phyloP scores from a whole-genome alignment of 2,888 invertebrate genomes.

The Mayetiola destructor region DNA sequence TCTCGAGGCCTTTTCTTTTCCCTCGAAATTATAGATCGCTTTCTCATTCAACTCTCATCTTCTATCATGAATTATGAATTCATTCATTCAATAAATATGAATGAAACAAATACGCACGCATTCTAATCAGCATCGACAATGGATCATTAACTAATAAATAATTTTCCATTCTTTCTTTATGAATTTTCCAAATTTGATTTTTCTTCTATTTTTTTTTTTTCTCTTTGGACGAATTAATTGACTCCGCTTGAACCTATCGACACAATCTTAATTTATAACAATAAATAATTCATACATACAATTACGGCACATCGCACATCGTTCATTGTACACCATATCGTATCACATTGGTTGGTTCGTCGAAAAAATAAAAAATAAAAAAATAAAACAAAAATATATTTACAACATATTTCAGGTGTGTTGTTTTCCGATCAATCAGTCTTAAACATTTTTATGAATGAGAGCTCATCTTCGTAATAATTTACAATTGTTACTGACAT shows the following conservation, averaged over 20 bases:
- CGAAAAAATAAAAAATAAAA: too few relatives aligned
- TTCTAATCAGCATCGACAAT: neutral
- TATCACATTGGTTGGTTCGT: neutral
- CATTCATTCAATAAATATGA: too few relatives aligned
- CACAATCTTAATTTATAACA: slow-evolving; percentile 6
- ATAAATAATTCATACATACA: neutral
- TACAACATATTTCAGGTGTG: neutral
- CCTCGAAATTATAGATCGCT: too few relatives aligned
- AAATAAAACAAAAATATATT: too few relatives aligned
- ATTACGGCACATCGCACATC: neutral
- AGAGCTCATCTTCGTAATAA: slow-evolving; percentile 1
- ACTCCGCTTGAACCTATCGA: neutral
- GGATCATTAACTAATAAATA: slow-evolving; percentile 7
- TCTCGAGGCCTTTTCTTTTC: too few relatives aligned
- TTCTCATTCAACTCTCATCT: too few relatives aligned
- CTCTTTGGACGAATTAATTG: neutral
- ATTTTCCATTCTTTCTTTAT: neutral
- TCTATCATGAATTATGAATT: too few relatives aligned
- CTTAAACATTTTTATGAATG: neutral
- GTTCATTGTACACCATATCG: neutral
- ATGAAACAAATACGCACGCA: too few relatives aligned
- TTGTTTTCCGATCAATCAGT: slow-evolving; percentile 10
- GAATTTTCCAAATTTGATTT: neutral
- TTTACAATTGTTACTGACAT: too few relatives aligned
- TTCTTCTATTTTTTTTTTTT: neutral